A percentile compares a stretch with the other conserved stretches of the same genome.
These are phyloP conservation scores for Athrips mouffetella DNA, from an alignment of 2,888 invertebrate genomes.

Conservation along the genomic window DNA sequence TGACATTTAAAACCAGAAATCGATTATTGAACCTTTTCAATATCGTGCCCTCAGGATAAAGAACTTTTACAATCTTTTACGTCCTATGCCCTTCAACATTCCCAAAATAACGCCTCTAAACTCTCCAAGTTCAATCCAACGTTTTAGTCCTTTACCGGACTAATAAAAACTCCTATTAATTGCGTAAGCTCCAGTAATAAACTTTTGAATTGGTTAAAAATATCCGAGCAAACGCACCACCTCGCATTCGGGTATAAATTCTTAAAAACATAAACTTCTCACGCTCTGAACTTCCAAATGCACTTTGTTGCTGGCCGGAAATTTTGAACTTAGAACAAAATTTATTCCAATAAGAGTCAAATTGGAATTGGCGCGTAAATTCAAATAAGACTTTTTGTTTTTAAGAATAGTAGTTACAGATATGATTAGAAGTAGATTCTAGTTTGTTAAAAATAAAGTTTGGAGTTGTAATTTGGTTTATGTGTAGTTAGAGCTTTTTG, in stretches of 20 bases:
- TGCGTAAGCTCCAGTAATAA: constrained; percentile 74
- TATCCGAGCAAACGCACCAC: constrained; percentile 60
- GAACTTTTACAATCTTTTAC: constrained; percentile 7
- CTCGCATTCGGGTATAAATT: constrained; percentile 62
- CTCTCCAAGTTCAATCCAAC: constrained; percentile 52
- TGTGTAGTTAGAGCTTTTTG: constrained; percentile 55
- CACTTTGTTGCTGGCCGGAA: constrained; percentile 30
- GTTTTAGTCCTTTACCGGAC: constrained; percentile 69
- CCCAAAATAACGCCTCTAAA: constrained; percentile 18
- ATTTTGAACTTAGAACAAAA: constrained; percentile 40
- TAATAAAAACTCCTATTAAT: constrained; percentile 76
- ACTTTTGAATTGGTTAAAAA: constrained; percentile 74
- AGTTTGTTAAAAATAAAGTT: constrained; percentile 48
- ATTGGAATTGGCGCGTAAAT: constrained; percentile 53
- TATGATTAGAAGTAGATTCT: constrained; percentile 70
- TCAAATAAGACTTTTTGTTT: constrained; percentile 52
- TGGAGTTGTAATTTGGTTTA: constrained; percentile 38
- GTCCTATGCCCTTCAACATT: constrained; percentile 6
- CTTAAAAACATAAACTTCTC: constrained; percentile 75
- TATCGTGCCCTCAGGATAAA: background rate
- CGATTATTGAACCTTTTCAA: background rate
- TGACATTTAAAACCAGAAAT: no score
- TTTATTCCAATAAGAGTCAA: constrained; percentile 54
- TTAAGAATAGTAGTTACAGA: constrained; percentile 44
- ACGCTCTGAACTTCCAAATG: constrained; percentile 35